Percentiles rank a stretch among this genome's conserved stretches.
These are phyloP conservation scores for Lagocephalus sceleratus DNA, from an alignment of 2,797 vertebrate genomes.

Conservation along the genomic window DNA sequence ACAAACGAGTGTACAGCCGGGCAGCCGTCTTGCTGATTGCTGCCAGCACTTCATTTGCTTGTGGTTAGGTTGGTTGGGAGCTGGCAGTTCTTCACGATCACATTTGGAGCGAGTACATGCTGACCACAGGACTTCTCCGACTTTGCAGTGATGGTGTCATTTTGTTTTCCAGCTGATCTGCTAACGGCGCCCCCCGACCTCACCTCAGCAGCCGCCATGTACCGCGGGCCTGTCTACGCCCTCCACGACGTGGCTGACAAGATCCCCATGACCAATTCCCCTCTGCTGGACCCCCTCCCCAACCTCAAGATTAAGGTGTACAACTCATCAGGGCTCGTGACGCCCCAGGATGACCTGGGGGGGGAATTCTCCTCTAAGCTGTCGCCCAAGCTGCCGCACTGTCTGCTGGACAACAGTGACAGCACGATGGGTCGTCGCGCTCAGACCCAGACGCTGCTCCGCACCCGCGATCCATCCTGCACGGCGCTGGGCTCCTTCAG, in stretches of 20 bases:
- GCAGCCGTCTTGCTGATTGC: slow-evolving; percentile 36
- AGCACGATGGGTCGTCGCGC: slow-evolving; percentile 86
- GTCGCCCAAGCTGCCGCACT: slow-evolving; percentile 90
- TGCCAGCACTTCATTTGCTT: slow-evolving; percentile 41
- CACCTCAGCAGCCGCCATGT: slow-evolving; percentile 95
- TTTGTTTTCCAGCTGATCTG: slow-evolving; percentile 79
- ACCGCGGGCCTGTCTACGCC: slow-evolving; percentile 92
- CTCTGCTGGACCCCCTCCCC: slow-evolving; percentile 92
- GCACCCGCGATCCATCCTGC: slow-evolving; percentile 91
- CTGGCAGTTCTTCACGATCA: slow-evolving; percentile 11
- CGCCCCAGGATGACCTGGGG: slow-evolving; percentile 91
- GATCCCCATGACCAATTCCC: slow-evolving; percentile 98
- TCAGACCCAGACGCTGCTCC: slow-evolving; percentile 89
- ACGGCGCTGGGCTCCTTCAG: slow-evolving; percentile 93
- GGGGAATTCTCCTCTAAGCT: slow-evolving; percentile 90
- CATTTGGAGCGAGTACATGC: neutral
- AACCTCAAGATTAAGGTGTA: slow-evolving; percentile 98
- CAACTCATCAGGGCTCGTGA: slow-evolving; percentile 89
- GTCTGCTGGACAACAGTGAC: slow-evolving; percentile 86
- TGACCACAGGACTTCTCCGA: neutral
- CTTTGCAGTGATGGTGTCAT: slow-evolving; percentile 1
- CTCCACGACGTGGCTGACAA: slow-evolving; percentile 96
- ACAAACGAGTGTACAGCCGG: slow-evolving; percentile 37
- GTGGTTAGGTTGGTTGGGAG: slow-evolving; percentile 30
- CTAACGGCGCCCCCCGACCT: slow-evolving; percentile 92